A percentile compares a stretch with the other conserved stretches of the same genome.
Evolutionary conservation across 2,888 invertebrate species (phyloP).

Genomic region (Pollenia griseotomentosa): DNA sequence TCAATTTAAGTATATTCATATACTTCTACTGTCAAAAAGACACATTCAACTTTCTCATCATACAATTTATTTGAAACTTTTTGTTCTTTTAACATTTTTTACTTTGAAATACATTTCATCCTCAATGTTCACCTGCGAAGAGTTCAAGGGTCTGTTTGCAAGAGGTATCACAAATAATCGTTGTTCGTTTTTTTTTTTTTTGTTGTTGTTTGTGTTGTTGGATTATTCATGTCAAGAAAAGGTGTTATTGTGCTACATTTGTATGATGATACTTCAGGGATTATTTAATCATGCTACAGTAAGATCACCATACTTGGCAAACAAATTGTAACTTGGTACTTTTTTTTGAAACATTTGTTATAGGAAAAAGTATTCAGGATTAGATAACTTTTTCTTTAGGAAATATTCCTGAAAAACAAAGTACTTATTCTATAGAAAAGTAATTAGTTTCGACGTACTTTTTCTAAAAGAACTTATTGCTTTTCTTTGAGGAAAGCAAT

Average conservation of each 20-base stretch:
- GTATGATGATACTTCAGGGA: background rate
- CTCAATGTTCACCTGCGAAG: too few relatives aligned
- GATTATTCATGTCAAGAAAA: constrained; percentile 16
- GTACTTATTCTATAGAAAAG: too few relatives aligned
- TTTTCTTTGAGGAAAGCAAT: too few relatives aligned
- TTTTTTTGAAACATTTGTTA: too few relatives aligned
- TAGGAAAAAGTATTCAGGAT: too few relatives aligned
- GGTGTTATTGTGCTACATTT: constrained; percentile 18
- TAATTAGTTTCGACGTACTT: too few relatives aligned
- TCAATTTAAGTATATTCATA: constrained; percentile 50
- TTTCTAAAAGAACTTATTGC: too few relatives aligned
- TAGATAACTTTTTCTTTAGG: too few relatives aligned
- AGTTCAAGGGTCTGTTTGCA: too few relatives aligned
- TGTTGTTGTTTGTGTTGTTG: background rate
- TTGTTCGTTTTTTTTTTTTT: constrained; percentile 5
- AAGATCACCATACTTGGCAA: background rate
- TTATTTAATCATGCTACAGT: background rate
- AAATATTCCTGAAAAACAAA: too few relatives aligned
- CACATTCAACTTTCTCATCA: background rate
- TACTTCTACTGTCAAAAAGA: background rate
- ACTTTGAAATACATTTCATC: constrained; percentile 48
- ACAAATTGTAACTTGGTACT: too few relatives aligned
- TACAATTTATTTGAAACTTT: constrained; percentile 3
- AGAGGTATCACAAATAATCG: constrained; percentile 18
- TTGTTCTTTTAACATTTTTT: constrained; percentile 25